Evolutionary conservation across 2,888 invertebrate genomes (phyloP).

Genomic region (Patella ulyssiponensis): DNA sequence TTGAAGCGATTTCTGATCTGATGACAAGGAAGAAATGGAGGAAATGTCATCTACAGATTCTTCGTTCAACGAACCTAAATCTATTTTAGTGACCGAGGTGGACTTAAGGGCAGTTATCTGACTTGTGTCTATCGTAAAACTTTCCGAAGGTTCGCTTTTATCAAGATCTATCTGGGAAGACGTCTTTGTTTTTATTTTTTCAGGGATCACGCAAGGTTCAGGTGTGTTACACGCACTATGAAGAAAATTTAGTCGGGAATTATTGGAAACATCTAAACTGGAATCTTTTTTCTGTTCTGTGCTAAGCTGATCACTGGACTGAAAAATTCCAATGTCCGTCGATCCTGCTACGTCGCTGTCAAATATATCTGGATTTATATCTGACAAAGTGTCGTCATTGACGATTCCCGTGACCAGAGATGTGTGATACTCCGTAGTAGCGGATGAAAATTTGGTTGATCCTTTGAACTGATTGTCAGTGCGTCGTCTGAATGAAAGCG

Average conservation of each 20-base stretch:
- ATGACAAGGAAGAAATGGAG: no score
- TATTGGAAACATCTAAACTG: not conserved
- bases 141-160: not conserved
- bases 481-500: not conserved
- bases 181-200: not conserved
- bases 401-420: not conserved
- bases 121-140: not conserved
- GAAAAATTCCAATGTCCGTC: not conserved
- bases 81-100: no score
- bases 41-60: no score
- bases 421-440: not conserved
- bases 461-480: not conserved
- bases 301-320: not conserved
- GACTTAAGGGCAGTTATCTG: no score
- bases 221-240: not conserved
- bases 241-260: not conserved
- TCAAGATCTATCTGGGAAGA: not conserved
- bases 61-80: no score
- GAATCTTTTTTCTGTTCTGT: not conserved
- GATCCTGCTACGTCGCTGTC: not conserved
- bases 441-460: not conserved
- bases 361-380: constrained; percentile 2
- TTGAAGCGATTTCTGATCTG: no score
- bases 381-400: not conserved
- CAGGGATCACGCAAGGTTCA: not conserved